phyloP scores from a whole-genome alignment of 2,888 invertebrate genomes.

The Acleris laterana region DNA sequence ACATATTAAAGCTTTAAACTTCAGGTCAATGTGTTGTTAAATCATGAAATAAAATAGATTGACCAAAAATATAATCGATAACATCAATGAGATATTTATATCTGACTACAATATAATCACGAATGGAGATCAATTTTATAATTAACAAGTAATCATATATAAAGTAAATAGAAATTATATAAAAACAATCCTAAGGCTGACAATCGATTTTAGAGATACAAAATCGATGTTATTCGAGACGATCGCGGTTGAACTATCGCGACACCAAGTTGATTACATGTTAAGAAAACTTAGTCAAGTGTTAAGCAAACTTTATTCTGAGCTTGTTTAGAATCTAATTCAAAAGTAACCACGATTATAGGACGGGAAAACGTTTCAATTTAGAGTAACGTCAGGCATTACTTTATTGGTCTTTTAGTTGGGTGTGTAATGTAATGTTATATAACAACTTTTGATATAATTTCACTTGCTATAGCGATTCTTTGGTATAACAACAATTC shows the following conservation, averaged over 20 bases:
- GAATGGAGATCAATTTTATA: constrained; percentile 36
- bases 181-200: constrained; percentile 34
- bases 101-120: constrained; percentile 29
- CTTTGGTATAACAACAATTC: too few species aligned
- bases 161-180: constrained; percentile 25
- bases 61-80: not conserved
- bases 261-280: constrained; percentile 39
- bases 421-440: too few species aligned
- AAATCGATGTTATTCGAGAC: constrained; percentile 28
- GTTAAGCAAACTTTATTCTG: constrained; percentile 36
- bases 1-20: too few species aligned
- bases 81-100: not conserved
- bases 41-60: not conserved
- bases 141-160: constrained; percentile 37
- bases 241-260: not conserved
- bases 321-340: constrained; percentile 42
- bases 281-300: constrained; percentile 39
- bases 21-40: too few species aligned
- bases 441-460: too few species aligned
- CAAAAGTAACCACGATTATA: not conserved
- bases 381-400: too few species aligned
- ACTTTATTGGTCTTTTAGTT: too few species aligned
- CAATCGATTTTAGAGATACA: constrained; percentile 34
- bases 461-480: too few species aligned
- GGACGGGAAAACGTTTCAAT: too few species aligned